A percentile compares a stretch with the other conserved stretches of the same genome.
Conservation (phyloP, 1,140 invertebrate species). For the Danaus melanippus region DNA sequence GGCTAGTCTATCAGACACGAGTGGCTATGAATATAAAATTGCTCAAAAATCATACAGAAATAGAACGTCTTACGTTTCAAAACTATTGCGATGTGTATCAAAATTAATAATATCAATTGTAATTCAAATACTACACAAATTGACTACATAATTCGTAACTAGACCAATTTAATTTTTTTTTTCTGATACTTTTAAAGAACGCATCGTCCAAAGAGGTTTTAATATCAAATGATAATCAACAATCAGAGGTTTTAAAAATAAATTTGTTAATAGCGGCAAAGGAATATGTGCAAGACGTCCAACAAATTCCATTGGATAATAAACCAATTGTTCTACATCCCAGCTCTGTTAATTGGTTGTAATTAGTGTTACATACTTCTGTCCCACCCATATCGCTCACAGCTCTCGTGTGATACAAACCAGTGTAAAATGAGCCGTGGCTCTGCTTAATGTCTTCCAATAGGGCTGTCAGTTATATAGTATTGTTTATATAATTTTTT, state of each 20-base stretch:
- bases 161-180: too few species aligned
- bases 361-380: slow-evolving; percentile 64
- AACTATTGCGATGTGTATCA: too few species aligned
- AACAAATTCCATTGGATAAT: slow-evolving; percentile 30
- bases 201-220: too few species aligned
- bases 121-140: too few species aligned
- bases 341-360: slow-evolving; percentile 62
- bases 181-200: too few species aligned
- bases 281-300: slow-evolving; percentile 8
- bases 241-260: not conserved
- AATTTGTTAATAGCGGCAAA: not conserved
- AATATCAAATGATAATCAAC: not conserved
- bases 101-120: too few species aligned
- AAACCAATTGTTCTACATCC: slow-evolving; percentile 55
- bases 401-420: slow-evolving; percentile 33
- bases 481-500: slow-evolving; percentile 1
- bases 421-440: slow-evolving; percentile 35
- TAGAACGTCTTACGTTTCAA: too few species aligned
- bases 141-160: too few species aligned
- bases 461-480: not conserved
- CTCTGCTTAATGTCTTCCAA: slow-evolving; percentile 8
- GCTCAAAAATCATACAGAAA: too few species aligned
- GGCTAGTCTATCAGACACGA: slow-evolving; percentile 4
- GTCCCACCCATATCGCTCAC: slow-evolving; percentile 36
- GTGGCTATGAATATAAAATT: not conserved